Conservation (phyloP, 2,113 vertebrate genomes). For the Pelecanus crispus region DNA sequence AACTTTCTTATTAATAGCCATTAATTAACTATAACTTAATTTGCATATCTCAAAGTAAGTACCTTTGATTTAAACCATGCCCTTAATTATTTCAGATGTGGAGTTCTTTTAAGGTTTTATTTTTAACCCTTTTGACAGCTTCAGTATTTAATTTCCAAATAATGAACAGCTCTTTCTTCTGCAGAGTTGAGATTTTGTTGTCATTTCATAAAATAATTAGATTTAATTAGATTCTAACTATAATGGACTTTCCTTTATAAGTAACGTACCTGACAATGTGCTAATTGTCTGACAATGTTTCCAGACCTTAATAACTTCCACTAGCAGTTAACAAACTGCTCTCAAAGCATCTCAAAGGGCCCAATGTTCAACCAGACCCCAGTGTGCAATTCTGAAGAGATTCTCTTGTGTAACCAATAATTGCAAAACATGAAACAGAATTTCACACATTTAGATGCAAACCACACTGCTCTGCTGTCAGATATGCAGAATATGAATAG, state of each 20-base stretch:
- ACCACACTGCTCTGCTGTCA: not conserved
- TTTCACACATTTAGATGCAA: not conserved
- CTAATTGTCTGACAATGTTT: not conserved
- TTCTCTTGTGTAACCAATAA: not conserved
- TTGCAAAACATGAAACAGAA: not conserved
- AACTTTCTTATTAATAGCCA: not conserved
- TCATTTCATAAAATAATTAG: not conserved
- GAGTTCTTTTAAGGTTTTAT: not conserved
- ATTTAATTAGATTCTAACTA: slow-evolving; percentile 11
- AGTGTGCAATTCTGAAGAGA: not conserved
- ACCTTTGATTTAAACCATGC: not conserved
- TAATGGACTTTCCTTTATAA: not conserved
- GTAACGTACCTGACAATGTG: not conserved
- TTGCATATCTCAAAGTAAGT: not conserved
- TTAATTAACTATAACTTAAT: not conserved
- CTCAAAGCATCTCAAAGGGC: not conserved
- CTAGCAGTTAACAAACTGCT: too few species aligned
- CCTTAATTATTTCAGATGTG: not conserved
- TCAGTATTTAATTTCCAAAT: not conserved
- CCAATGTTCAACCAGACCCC: not conserved
- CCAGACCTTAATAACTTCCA: not conserved
- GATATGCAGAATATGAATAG: not conserved
- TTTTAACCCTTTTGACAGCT: slow-evolving; percentile 15
- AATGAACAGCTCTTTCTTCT: not conserved
- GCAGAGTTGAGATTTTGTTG: not conserved